Evolutionary conservation across 2,888 invertebrate species (phyloP).

Genomic region (Pyrrhia umbra): DNA sequence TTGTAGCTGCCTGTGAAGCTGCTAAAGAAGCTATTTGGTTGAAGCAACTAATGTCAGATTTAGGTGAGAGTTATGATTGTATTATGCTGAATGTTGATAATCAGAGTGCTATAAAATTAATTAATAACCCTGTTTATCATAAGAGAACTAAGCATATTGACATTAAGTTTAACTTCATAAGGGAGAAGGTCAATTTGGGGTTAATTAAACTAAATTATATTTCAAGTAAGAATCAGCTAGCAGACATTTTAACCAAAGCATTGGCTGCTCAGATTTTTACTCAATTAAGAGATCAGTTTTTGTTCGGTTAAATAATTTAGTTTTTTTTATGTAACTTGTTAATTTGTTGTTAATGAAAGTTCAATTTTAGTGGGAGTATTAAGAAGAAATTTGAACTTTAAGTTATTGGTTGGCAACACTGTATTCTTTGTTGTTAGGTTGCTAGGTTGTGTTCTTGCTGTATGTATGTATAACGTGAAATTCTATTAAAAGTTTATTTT

Average conservation of each 20-base stretch:
- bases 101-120: no score
- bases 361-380: no score
- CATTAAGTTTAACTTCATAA: constrained; percentile 1
- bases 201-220: background rate
- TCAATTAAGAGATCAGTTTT: no score
- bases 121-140: constrained; percentile 11
- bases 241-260: constrained; percentile 4
- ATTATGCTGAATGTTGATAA: background rate
- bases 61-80: background rate
- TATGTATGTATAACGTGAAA: no score
- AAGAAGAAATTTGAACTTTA: background rate
- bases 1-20: constrained; percentile 5
- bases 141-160: constrained; percentile 7
- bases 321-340: no score
- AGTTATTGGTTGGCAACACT: no score
- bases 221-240: background rate
- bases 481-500: no score
- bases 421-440: no score
- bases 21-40: constrained; percentile 18
- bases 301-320: no score
- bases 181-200: background rate
- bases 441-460: no score
- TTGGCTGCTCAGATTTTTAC: no score
- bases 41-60: background rate
- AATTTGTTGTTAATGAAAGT: no score